phyloP scores from a whole-genome alignment of 2,888 invertebrate species.

The Tipula confusa region DNA sequence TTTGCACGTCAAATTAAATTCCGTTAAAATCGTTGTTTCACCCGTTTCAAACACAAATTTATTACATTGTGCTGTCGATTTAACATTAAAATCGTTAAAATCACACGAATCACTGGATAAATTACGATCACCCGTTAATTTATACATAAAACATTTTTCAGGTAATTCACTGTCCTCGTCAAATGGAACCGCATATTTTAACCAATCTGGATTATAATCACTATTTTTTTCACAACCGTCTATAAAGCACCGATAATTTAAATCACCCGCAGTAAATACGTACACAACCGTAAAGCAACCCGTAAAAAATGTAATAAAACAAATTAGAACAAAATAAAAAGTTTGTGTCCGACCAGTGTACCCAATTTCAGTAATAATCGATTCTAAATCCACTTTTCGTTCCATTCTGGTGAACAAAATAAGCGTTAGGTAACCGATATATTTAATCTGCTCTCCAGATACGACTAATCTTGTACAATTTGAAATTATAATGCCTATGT shows the following conservation, averaged over 20 bases:
- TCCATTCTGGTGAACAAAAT: neutral
- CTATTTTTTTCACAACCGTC: neutral
- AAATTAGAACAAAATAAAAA: neutral
- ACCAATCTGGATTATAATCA: neutral
- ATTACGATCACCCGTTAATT: neutral
- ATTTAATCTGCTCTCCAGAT: no score
- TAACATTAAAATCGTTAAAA: neutral
- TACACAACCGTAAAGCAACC: neutral
- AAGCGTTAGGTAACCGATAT: no score
- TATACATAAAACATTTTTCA: neutral
- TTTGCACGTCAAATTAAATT: neutral
- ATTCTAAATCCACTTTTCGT: neutral
- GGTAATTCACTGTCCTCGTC: neutral
- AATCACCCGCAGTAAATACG: conserved; percentile 5
- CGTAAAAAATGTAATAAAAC: neutral
- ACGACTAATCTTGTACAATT: no score
- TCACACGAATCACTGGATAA: neutral
- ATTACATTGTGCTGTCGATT: neutral
- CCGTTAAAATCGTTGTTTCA: neutral
- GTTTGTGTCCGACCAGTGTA: neutral
- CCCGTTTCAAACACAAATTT: neutral
- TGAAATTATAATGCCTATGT: no score
- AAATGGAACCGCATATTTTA: neutral
- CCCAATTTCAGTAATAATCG: neutral
- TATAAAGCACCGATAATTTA: conserved; percentile 28